Percentiles rank a stretch among this genome's conserved stretches.
phyloP scores from a whole-genome alignment of 2,888 invertebrate genomes.

The Meghimatium bilineatum region DNA sequence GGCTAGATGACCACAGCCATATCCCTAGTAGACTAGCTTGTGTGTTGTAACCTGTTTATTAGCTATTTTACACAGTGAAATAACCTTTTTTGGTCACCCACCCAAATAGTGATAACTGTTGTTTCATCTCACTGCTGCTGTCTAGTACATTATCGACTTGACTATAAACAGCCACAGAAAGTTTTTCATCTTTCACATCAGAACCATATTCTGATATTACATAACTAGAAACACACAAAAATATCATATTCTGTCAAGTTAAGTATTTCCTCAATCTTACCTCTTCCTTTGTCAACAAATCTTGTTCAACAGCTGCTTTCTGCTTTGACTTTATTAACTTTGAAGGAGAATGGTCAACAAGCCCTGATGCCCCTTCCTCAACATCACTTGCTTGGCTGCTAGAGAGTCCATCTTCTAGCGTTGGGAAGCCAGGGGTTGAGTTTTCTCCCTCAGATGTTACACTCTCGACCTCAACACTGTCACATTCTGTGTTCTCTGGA shows the following conservation, averaged over 20 bases:
- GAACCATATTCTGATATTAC: not conserved
- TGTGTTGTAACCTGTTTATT: too few species aligned
- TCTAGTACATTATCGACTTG: too few species aligned
- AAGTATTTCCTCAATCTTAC: not conserved
- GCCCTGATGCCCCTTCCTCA: slow-evolving; percentile 79
- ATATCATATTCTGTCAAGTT: not conserved
- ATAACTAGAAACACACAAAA: not conserved
- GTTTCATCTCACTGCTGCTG: too few species aligned
- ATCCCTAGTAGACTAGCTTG: too few species aligned
- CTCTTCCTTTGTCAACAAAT: slow-evolving; percentile 48
- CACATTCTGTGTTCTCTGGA: slow-evolving; percentile 94
- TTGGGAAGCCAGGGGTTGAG: slow-evolving; percentile 83
- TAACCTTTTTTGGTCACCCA: too few species aligned
- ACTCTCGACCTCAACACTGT: slow-evolving; percentile 90
- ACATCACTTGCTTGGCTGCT: slow-evolving; percentile 95
- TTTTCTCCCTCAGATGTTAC: slow-evolving; percentile 73
- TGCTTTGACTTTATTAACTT: slow-evolving; percentile 80
- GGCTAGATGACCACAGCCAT: too few species aligned
- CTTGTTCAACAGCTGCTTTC: slow-evolving; percentile 64
- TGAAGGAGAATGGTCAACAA: slow-evolving; percentile 83
- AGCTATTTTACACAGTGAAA: too few species aligned
- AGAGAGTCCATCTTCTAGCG: slow-evolving; percentile 94
- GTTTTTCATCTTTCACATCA: not conserved
- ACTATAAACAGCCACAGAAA: too few species aligned
- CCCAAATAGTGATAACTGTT: too few species aligned